These are phyloP conservation scores for Centruroides sculpturatus DNA, from an alignment of 1,140 invertebrate genomes.

Conservation along the genomic window DNA sequence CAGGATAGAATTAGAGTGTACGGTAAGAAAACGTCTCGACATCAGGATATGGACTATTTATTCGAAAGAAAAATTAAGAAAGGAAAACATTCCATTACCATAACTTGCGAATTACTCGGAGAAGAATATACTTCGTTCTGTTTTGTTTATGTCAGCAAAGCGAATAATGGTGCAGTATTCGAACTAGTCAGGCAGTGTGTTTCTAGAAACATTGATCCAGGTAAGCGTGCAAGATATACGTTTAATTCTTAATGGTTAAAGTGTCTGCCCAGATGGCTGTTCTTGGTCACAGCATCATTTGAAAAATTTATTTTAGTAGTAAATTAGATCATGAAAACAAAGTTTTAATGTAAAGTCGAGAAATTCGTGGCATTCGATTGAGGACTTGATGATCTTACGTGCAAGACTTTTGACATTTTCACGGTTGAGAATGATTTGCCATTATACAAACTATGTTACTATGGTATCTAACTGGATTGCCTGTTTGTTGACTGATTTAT, in stretches of 20 bases:
- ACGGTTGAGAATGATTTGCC: no score
- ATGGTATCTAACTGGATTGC: no score
- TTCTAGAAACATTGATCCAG: constrained; percentile 9
- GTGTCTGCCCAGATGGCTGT: no score
- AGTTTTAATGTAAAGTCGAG: no score
- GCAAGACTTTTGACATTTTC: no score
- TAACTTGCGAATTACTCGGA: constrained; percentile 17
- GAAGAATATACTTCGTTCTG: constrained; percentile 17
- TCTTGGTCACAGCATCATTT: no score
- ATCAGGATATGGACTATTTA: constrained; percentile 12
- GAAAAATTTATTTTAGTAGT: no score
- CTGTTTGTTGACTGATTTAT: no score
- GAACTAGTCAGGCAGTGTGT: constrained; percentile 14
- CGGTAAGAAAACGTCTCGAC: constrained; percentile 10
- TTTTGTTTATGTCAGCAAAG: constrained; percentile 18
- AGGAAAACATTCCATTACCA: constrained; percentile 12
- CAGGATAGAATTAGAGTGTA: constrained; percentile 19
- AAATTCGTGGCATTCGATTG: no score
- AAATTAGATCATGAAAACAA: no score
- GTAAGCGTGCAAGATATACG: constrained; percentile 1
- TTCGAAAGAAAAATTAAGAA: constrained; percentile 14
- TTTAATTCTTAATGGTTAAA: neutral
- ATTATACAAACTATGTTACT: no score
- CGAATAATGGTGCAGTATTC: constrained; percentile 16
- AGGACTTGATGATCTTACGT: no score